Evolutionary conservation across 2,888 invertebrate species (phyloP), one percentile per base, ranked within the genome.

Genomic region (Diadegma fenestrale): DNA sequence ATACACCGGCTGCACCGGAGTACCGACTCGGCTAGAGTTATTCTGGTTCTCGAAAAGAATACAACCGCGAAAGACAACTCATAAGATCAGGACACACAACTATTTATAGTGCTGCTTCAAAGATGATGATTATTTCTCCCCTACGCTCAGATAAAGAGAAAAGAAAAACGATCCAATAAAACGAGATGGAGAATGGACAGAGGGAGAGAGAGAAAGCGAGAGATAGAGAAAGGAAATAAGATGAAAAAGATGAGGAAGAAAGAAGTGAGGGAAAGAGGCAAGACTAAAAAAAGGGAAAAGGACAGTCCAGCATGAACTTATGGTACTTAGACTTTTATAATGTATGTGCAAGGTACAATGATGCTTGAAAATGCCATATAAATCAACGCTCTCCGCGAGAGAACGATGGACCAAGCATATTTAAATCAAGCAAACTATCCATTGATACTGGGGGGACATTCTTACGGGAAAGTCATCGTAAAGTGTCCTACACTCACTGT

Each of bases 71-170:
- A 41, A 61, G 19, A 78, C 78, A 54, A 72, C 89, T 89, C 88
- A 88, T 88, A 90, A 89, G 88, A 91, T 87, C 86, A 86, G 84
- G 84, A 88, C 89, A 86, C 77, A 66, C 41, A 43, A 64, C 87
- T 91, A 90, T 91, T 91, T 90, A 91, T 91, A 89, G 90, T 88
- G 88, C 89, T 87, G 88, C 88, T 88, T 76, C 80, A 86, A 84
- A 88, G 87, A 88, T 89, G 89, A 89, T 89, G 87, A 89, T 90
- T 90, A 84, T 84, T 81, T 81, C 80, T 80, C 69, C 77, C 45
- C 66, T 78, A 48, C 58, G 54, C 41, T 63, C 45, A 68, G 71
- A 64, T 71, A 71, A 78, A 78, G 54, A 54, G 48, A 66, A 54
- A 79, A 75, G 72, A 58, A n/a, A 77, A n/a, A 37, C 37, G 0